Evolutionary conservation across 1,140 invertebrate genomes (phyloP).

Genomic region (Brachionus rubens): DNA sequence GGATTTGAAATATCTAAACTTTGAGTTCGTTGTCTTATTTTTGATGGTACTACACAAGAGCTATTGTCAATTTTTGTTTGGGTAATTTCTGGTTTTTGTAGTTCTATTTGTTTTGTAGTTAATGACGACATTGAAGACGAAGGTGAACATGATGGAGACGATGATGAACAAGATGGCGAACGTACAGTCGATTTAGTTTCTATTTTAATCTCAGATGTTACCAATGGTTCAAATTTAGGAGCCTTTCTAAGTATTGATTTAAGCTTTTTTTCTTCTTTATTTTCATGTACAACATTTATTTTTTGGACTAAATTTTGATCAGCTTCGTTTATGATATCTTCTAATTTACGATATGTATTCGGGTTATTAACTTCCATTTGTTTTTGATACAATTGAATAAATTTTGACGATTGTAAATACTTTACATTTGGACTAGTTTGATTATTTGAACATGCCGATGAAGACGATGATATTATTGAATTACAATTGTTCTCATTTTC

Average conservation of each 20-base stretch:
- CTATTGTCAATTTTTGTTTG: slow-evolving; percentile 3
- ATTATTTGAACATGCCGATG: not conserved
- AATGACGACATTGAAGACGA: slow-evolving; percentile 7
- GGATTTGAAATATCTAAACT: not conserved
- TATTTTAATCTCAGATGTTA: not conserved
- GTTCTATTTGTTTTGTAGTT: not conserved
- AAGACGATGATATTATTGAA: not conserved
- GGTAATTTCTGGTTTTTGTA: not conserved
- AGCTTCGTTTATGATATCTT: slow-evolving; percentile 41
- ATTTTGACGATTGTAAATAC: not conserved
- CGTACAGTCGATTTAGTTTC: not conserved
- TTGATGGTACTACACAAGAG: slow-evolving; percentile 30
- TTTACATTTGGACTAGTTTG: not conserved
- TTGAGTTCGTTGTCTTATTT: slow-evolving; percentile 11
- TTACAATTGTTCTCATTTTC: not conserved
- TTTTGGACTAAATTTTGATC: slow-evolving; percentile 7
- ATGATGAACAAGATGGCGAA: slow-evolving; percentile 31
- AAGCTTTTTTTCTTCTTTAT: not conserved
- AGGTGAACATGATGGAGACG: slow-evolving; percentile 5
- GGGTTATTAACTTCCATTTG: slow-evolving; percentile 15
- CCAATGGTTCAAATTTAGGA: not conserved
- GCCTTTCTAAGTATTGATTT: slow-evolving; percentile 40
- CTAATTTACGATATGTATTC: slow-evolving; percentile 15
- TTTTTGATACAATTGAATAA: slow-evolving; percentile 27
- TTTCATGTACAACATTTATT: not conserved